Evolutionary conservation across 1,140 invertebrate genomes (phyloP).

Genomic region (Helicoverpa zea): DNA sequence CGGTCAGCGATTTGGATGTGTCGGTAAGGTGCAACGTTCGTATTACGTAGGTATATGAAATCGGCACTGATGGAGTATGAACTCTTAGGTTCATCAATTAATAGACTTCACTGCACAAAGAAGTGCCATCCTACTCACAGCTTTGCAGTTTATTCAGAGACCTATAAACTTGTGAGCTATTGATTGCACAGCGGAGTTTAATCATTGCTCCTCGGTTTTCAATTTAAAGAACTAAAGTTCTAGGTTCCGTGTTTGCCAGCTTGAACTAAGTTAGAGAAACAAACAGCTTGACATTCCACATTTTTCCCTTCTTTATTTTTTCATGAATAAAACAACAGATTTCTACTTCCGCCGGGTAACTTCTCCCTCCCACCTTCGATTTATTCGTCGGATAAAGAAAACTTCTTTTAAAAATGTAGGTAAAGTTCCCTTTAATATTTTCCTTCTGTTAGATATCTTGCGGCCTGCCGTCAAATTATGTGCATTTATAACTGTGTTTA

Average conservation of each 20-base stretch:
- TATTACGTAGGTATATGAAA: too few relatives aligned
- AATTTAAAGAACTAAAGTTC: constrained; percentile 31
- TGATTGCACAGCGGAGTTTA: not conserved
- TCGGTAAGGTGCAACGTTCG: too few relatives aligned
- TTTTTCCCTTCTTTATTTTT: constrained; percentile 84
- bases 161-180: too few relatives aligned
- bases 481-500: constrained; percentile 77
- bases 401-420: constrained; percentile 85
- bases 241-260: constrained; percentile 31
- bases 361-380: constrained; percentile 86
- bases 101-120: too few relatives aligned
- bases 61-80: too few relatives aligned
- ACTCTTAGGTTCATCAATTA: too few relatives aligned
- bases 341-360: constrained; percentile 79
- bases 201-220: not conserved
- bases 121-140: too few relatives aligned
- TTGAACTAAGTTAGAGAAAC: constrained; percentile 34
- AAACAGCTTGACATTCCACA: constrained; percentile 73
- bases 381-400: constrained; percentile 86
- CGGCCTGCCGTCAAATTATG: constrained; percentile 77
- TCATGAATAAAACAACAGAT: constrained; percentile 87
- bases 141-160: too few relatives aligned
- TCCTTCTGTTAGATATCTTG: constrained; percentile 81
- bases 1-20: too few relatives aligned
- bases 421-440: constrained; percentile 85